Evolutionary conservation across 2,888 invertebrate genomes (phyloP).

Genomic region (Poecilobothrus nobilitatus): DNA sequence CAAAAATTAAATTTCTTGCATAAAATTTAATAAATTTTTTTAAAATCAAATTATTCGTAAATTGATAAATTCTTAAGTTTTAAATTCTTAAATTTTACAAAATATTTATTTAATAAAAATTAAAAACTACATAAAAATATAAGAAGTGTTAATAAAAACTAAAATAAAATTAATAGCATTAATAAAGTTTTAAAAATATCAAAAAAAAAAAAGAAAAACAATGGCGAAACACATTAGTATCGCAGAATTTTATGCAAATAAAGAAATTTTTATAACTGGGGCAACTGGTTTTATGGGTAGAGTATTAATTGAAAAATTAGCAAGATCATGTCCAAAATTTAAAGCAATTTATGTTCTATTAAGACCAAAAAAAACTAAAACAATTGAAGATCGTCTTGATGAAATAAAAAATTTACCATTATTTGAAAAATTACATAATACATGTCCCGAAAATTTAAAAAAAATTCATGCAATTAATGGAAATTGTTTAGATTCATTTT

Average conservation of each 20-base stretch:
- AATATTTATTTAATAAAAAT: too few species aligned
- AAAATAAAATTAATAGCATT: too few species aligned
- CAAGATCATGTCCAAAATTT: slow-evolving; percentile 70
- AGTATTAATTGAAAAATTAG: slow-evolving; percentile 76
- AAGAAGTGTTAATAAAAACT: too few species aligned
- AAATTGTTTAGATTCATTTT: slow-evolving; percentile 49
- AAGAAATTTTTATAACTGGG: slow-evolving; percentile 72
- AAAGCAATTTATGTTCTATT: slow-evolving; percentile 68
- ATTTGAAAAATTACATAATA: slow-evolving; percentile 40
- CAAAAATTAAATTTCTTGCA: too few species aligned
- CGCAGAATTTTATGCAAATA: slow-evolving; percentile 57
- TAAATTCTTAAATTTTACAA: too few species aligned
- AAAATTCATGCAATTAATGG: slow-evolving; percentile 61
- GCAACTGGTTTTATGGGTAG: slow-evolving; percentile 87
- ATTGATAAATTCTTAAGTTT: too few species aligned
- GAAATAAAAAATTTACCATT: slow-evolving; percentile 50
- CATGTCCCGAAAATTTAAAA: slow-evolving; percentile 48
- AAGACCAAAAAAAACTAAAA: slow-evolving; percentile 61
- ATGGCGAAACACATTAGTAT: slow-evolving; percentile 34
- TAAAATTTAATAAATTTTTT: too few species aligned
- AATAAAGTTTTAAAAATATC: too few species aligned
- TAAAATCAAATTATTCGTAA: too few species aligned
- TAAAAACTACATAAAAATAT: too few species aligned
- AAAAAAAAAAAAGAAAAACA: background rate
- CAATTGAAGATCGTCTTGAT: slow-evolving; percentile 55